These are phyloP conservation scores for Laticauda laticaudata DNA, from an alignment of 2,113 vertebrate genomes.

Conservation along the genomic window DNA sequence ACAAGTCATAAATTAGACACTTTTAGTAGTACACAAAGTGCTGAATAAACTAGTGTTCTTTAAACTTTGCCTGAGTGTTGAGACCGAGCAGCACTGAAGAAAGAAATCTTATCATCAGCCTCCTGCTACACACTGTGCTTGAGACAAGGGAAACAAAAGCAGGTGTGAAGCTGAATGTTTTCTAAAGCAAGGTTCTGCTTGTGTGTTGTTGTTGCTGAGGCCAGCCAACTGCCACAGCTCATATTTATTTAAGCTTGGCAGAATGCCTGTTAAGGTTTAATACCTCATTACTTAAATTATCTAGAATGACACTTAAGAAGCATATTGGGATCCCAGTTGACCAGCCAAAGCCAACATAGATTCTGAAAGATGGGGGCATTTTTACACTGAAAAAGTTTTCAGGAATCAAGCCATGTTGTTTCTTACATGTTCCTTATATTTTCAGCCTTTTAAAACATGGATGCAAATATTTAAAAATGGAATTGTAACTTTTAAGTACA, in stretches of 20 bases:
- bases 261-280: neutral
- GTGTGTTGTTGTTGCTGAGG: neutral
- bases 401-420: neutral
- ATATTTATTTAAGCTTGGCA: constrained; percentile 1
- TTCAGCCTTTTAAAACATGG: neutral
- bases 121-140: neutral
- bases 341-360: neutral
- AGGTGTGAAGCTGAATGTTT: neutral
- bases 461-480: neutral
- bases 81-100: neutral
- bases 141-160: constrained; percentile 1
- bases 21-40: constrained; percentile 14
- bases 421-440: neutral
- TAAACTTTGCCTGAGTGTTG: constrained; percentile 19
- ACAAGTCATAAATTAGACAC: constrained; percentile 24
- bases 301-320: neutral
- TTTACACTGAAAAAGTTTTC: neutral
- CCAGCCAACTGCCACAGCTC: neutral
- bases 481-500: neutral
- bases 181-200: neutral
- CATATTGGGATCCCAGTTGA: neutral
- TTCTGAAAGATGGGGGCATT: neutral
- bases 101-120: constrained; percentile 10
- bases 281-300: neutral
- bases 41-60: neutral